Conservation (phyloP, 2,113 vertebrate genomes). For the Panthera leo region DNA sequence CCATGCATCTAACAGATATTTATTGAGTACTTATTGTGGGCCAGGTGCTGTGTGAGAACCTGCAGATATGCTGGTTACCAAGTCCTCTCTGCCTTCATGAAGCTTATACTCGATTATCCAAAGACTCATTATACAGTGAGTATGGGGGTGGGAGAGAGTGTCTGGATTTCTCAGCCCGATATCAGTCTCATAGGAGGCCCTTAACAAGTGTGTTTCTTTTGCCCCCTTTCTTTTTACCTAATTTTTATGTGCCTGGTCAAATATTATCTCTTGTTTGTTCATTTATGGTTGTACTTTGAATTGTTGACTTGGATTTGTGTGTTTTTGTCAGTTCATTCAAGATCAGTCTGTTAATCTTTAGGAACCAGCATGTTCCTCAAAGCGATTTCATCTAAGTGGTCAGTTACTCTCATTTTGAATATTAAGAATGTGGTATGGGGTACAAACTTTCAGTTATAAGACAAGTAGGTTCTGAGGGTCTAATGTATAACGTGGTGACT, state of each 20-base stretch:
- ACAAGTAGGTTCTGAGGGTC: background rate
- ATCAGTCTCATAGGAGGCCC: background rate
- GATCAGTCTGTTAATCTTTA: conserved; percentile 51
- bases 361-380: background rate
- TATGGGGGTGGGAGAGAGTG: background rate
- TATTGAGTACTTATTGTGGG: background rate
- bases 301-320: conserved; percentile 39
- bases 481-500: background rate
- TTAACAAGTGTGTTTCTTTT: background rate
- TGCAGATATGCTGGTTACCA: background rate
- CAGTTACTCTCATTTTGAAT: background rate
- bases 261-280: background rate
- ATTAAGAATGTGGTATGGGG: background rate
- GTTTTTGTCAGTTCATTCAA: background rate
- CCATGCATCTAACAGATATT: background rate
- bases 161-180: background rate
- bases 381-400: background rate
- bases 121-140: background rate
- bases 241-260: background rate
- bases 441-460: background rate
- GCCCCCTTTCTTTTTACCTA: background rate
- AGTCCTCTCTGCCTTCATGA: background rate
- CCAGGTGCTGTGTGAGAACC: background rate
- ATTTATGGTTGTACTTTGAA: conserved; percentile 41
- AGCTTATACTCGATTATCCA: background rate